A percentile compares a stretch with the other conserved stretches of the same genome.
These are phyloP conservation scores for Drosophila auraria DNA, from an alignment of 1,140 invertebrate genomes.

Conservation along the genomic window DNA sequence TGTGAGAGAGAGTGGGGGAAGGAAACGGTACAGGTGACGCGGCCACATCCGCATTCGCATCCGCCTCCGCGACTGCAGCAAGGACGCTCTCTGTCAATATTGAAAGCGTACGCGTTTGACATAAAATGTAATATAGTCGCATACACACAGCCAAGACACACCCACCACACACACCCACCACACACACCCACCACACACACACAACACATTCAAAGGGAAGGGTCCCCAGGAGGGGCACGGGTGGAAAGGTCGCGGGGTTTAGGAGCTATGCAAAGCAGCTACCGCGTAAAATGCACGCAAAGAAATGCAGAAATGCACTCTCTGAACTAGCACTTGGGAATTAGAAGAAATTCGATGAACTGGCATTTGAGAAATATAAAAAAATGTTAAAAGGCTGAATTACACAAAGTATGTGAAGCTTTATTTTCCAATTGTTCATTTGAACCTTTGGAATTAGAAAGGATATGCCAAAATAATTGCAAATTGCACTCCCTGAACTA, in stretches of 20 bases:
- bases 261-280: slow-evolving; percentile 12
- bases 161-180: background rate
- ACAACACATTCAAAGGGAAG: slow-evolving; percentile 3
- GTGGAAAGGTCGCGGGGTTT: background rate
- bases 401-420: too few species aligned
- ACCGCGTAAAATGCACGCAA: slow-evolving; percentile 5
- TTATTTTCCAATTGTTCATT: too few species aligned
- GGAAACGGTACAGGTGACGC: slow-evolving; percentile 54
- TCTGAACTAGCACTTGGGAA: background rate
- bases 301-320: background rate
- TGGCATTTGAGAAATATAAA: too few species aligned
- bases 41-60: slow-evolving; percentile 52
- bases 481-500: background rate
- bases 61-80: slow-evolving; percentile 25
- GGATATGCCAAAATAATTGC: background rate
- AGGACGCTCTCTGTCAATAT: slow-evolving; percentile 69
- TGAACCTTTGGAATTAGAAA: too few species aligned
- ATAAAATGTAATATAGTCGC: slow-evolving; percentile 81
- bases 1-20: background rate
- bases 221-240: too few species aligned
- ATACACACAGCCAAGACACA: slow-evolving; percentile 35
- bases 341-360: background rate
- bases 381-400: too few species aligned
- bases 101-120: slow-evolving; percentile 79
- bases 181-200: background rate